A percentile compares a stretch with the other conserved stretches of the same genome.
These are phyloP conservation scores for Gephyroberyx darwinii DNA, from an alignment of 2,797 vertebrate genomes.

Conservation along the genomic window DNA sequence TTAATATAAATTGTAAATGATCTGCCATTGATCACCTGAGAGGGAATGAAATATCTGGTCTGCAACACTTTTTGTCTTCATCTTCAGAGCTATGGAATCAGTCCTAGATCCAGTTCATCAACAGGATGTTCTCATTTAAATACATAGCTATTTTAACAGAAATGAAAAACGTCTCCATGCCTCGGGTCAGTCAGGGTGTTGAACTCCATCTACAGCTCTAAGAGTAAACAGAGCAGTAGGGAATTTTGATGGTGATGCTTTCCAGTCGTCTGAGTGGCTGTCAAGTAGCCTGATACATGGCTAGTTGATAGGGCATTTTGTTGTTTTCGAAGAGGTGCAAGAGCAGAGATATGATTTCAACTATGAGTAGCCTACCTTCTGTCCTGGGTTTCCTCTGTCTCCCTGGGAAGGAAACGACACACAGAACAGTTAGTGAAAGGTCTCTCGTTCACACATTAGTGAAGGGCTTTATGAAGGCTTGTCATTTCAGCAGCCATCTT, in stretches of 20 bases:
- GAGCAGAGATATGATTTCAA: constrained; percentile 8
- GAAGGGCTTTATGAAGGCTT: constrained; percentile 69
- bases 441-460: constrained; percentile 76
- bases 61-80: background rate
- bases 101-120: background rate
- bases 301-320: constrained; percentile 4
- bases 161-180: background rate
- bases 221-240: background rate
- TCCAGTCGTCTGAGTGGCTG: constrained; percentile 5
- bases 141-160: background rate
- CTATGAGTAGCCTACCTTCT: constrained; percentile 63
- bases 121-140: too few species aligned
- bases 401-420: constrained; percentile 68
- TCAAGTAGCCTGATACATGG: background rate
- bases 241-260: constrained; percentile 2
- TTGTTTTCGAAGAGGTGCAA: background rate
- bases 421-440: constrained; percentile 66
- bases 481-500: constrained; percentile 57
- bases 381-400: constrained; percentile 62
- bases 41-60: constrained; percentile 29
- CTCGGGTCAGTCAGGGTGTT: background rate
- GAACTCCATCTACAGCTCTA: background rate
- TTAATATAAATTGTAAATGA: constrained; percentile 42
- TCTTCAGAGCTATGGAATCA: constrained; percentile 19
- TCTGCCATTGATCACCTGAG: constrained; percentile 35